phyloP scores from a whole-genome alignment of 30 jellyfish, hydroid and myxozoan genomes.

The Hydractinia echinata region DNA sequence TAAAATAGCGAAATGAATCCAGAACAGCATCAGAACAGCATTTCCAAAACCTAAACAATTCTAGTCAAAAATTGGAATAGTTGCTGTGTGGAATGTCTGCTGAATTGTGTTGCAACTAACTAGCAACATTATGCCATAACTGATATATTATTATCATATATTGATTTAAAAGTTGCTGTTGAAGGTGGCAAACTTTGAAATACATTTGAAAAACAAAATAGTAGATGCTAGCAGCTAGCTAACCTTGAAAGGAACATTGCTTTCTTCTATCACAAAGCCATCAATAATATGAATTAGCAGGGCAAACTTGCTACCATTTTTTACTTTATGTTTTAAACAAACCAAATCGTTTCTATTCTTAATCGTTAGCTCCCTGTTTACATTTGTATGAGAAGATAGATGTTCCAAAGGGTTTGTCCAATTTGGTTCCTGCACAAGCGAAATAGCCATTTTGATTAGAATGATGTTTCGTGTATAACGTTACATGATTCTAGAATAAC shows the following conservation, averaged over 20 bases:
- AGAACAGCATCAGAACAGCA: no score
- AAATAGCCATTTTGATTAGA: background rate
- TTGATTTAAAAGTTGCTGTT: no score
- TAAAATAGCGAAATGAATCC: no score
- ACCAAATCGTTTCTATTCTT: background rate
- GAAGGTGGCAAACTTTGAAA: background rate
- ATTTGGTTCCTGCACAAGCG: conserved; percentile 18
- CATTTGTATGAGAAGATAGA: background rate
- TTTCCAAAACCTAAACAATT: no score
- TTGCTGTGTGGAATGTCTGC: no score
- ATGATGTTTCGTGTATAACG: background rate
- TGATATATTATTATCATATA: no score
- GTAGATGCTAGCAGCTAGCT: background rate
- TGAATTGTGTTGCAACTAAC: no score
- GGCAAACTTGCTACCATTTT: conserved; percentile 15
- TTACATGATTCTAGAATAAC: background rate
- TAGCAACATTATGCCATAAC: no score
- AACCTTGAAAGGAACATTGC: conserved; percentile 90
- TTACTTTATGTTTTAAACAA: background rate
- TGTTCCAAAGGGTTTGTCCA: conserved; percentile 5
- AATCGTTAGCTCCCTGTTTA: background rate
- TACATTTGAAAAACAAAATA: no score
- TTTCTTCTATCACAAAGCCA: conserved; percentile 89
- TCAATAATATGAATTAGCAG: conserved; percentile 83
- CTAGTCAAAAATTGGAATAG: no score